Conservation (phyloP, 2,113 vertebrate species). For the Clarias batrachus region DNA sequence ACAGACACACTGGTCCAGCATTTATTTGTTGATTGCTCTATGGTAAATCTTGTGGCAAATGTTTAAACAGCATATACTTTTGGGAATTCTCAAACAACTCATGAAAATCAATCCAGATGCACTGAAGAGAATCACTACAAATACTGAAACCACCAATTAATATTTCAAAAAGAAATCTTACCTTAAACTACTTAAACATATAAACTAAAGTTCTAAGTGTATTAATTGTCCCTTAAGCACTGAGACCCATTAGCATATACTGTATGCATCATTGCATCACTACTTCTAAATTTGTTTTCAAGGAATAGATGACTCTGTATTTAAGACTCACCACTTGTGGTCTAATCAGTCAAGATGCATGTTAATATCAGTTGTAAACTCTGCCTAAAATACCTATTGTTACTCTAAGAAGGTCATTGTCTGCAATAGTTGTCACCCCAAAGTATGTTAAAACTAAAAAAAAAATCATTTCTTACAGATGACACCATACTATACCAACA, state of each 20-base stretch:
- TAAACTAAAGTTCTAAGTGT: too few species aligned
- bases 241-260: background rate
- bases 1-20: too few species aligned
- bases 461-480: conserved; percentile 30
- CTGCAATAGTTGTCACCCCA: background rate
- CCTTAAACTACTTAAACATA: background rate
- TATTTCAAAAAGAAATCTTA: too few species aligned
- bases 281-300: background rate
- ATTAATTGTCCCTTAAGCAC: background rate
- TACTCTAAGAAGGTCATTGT: background rate
- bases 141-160: background rate
- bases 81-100: too few species aligned
- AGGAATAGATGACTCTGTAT: background rate
- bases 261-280: background rate
- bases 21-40: too few species aligned
- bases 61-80: too few species aligned
- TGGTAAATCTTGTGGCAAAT: too few species aligned
- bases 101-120: too few species aligned
- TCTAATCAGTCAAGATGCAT: background rate
- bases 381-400: background rate
- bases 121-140: too few species aligned
- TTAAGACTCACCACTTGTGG: background rate
- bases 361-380: background rate
- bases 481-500: rapidly evolving
- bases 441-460: background rate